A percentile compares a stretch with the other conserved stretches of the same genome.
Conservation (phyloP, 1,140 invertebrate species). For the Macrotrachela quadricornifera region DNA sequence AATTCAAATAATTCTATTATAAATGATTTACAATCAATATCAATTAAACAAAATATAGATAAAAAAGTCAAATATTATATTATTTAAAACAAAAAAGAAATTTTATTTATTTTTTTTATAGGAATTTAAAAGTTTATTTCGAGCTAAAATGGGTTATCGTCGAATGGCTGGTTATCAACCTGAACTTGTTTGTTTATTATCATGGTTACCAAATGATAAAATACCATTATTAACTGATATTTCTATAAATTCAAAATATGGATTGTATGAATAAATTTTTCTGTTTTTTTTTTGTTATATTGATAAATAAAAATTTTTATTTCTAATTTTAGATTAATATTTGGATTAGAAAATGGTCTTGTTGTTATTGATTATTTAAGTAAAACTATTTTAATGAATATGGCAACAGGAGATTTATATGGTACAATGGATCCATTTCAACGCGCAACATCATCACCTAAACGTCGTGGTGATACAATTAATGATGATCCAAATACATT, state of each 20-base stretch:
- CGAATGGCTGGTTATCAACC: conserved; percentile 53
- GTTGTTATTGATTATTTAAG: conserved; percentile 81
- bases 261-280: conserved; percentile 48
- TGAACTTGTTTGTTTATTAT: conserved; percentile 70
- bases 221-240: conserved; percentile 64
- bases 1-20: too few relatives aligned
- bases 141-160: conserved; percentile 36
- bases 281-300: too few relatives aligned
- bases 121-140: conserved; percentile 28
- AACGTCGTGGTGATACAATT: too few relatives aligned
- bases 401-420: conserved; percentile 50
- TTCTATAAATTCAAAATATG: conserved; percentile 78
- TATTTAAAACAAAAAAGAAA: too few relatives aligned
- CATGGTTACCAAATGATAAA: conserved; percentile 43
- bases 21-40: too few relatives aligned
- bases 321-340: conserved; percentile 52
- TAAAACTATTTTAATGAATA: conserved; percentile 61
- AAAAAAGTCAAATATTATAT: too few relatives aligned
- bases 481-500: too few relatives aligned
- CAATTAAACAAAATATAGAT: too few relatives aligned
- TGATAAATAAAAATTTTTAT: too few relatives aligned
- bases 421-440: conserved; percentile 65
- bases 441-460: conserved; percentile 31
- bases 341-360: conserved; percentile 78
- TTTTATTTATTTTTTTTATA: background rate